Evolutionary conservation across 2,888 invertebrate species (phyloP).

Genomic region (Strigamia maritima): DNA sequence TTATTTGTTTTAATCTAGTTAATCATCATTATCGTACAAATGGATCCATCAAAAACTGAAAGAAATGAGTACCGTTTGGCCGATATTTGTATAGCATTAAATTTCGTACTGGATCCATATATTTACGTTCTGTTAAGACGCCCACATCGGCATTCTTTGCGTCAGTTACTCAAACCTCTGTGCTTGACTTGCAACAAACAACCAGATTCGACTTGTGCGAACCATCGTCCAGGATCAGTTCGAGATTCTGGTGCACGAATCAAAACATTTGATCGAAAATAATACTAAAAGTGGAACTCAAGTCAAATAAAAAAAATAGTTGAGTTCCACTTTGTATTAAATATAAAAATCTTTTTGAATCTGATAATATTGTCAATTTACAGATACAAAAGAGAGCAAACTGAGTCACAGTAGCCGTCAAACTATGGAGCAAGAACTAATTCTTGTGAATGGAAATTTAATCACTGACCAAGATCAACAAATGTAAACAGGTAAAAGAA

Average conservation of each 20-base stretch:
- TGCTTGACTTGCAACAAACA: constrained; percentile 8
- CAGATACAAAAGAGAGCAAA: neutral
- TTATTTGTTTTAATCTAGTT: constrained; percentile 56
- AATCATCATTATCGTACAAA: constrained; percentile 63
- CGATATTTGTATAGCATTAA: constrained; percentile 72
- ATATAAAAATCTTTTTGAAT: neutral
- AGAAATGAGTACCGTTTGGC: constrained; percentile 60
- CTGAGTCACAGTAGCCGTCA: neutral
- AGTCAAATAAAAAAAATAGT: neutral
- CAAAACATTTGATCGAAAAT: neutral
- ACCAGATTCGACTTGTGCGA: neutral
- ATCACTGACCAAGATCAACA: neutral
- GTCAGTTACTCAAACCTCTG: constrained; percentile 35
- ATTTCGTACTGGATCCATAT: constrained; percentile 79
- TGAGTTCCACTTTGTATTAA: neutral
- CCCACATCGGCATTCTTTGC: constrained; percentile 29
- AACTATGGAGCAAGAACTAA: neutral
- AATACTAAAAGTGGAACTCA: neutral
- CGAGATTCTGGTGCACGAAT: constrained; percentile 2
- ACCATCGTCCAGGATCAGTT: neutral
- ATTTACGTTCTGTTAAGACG: constrained; percentile 73
- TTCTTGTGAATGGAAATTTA: neutral
- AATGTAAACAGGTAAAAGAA: neutral
- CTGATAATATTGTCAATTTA: neutral
- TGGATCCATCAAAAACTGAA: constrained; percentile 46